Conservation (phyloP, 2,888 invertebrate species). For the Chalcis sispes region DNA sequence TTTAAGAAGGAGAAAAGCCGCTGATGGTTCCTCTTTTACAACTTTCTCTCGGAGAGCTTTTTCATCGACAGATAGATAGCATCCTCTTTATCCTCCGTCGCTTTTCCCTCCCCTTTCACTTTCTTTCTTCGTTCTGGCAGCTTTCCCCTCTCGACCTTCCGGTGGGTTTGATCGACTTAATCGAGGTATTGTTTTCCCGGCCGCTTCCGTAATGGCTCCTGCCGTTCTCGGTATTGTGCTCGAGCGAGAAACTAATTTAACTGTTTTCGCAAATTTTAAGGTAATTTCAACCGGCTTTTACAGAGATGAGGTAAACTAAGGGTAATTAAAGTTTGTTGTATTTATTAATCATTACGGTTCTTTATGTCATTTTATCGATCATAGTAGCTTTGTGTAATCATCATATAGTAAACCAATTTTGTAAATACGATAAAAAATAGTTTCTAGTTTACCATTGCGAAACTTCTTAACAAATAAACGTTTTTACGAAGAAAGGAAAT, state of each 20-base stretch:
- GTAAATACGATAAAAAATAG: too few species aligned
- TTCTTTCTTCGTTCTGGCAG: background rate
- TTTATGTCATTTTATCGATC: too few species aligned
- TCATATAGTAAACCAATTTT: too few species aligned
- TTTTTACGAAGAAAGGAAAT: background rate
- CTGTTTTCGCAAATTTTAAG: too few species aligned
- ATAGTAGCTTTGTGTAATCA: too few species aligned
- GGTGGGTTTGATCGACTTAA: constrained; percentile 49
- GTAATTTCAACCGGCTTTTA: background rate
- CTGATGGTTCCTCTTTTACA: constrained; percentile 11
- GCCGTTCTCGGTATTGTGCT: background rate
- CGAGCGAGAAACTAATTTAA: too few species aligned
- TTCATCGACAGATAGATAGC: too few species aligned
- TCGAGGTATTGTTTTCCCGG: constrained; percentile 37
- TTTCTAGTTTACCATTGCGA: too few species aligned
- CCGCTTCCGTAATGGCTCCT: constrained; percentile 5
- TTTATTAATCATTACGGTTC: background rate
- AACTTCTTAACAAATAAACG: too few species aligned
- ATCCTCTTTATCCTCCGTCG: constrained; percentile 12
- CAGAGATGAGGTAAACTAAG: background rate
- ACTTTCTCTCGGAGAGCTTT: too few species aligned
- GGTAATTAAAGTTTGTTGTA: background rate
- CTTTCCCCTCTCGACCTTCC: background rate
- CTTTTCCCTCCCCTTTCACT: background rate
- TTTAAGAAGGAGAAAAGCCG: constrained; percentile 58